phyloP scores from a whole-genome alignment of 1,140 invertebrate genomes.

The Cherax quadricarinatus region DNA sequence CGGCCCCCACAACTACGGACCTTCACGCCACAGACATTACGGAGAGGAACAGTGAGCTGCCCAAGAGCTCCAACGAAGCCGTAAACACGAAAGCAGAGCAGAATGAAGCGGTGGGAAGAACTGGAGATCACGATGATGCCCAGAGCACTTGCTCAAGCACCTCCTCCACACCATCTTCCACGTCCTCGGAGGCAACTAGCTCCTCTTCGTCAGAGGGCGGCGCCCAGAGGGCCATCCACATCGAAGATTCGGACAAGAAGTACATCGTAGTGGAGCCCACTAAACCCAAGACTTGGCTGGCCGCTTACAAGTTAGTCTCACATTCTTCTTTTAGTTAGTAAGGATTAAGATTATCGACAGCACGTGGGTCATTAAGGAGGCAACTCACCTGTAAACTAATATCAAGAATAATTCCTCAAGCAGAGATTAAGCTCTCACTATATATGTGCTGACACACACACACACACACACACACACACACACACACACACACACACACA shows the following conservation, averaged over 20 bases:
- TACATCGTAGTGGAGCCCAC: conserved; percentile 44
- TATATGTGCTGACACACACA: no score
- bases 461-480: no score
- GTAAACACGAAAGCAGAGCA: not conserved
- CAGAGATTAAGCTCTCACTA: no score
- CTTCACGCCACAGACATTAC: not conserved
- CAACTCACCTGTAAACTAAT: no score
- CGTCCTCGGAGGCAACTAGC: not conserved
- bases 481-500: no score
- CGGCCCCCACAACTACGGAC: not conserved
- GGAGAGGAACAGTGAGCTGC: not conserved
- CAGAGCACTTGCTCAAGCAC: conserved; percentile 33
- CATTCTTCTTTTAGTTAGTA: not conserved
- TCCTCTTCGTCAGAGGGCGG: not conserved
- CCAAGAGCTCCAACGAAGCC: not conserved
- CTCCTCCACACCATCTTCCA: not conserved
- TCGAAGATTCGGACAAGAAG: conserved; percentile 56
- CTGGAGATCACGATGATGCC: conserved; percentile 6
- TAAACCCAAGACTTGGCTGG: conserved; percentile 58
- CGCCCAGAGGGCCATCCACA: conserved; percentile 31
- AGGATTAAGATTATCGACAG: no score
- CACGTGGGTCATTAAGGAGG: no score
- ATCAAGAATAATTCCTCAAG: no score
- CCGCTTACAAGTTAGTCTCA: conserved; percentile 61
- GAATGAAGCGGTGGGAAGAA: not conserved